Evolutionary conservation across 2,113 vertebrate genomes (phyloP).

Genomic region (Grantiella picta): DNA sequence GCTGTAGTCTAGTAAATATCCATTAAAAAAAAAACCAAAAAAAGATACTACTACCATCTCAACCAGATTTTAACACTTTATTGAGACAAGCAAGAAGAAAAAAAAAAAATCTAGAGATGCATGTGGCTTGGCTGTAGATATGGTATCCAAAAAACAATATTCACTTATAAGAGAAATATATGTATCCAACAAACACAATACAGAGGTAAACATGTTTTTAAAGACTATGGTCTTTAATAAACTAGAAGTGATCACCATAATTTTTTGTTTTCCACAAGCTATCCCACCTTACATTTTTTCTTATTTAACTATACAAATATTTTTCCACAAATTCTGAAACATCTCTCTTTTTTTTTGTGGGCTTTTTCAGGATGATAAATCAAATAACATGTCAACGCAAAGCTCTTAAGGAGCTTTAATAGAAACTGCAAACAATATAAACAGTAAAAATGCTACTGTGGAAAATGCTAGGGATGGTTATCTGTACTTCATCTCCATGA

Average conservation of each 20-base stretch:
- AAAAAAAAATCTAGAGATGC: background rate
- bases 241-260: background rate
- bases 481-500: background rate
- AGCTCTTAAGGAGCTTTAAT: background rate
- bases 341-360: background rate
- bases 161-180: background rate
- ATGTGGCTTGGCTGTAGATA: background rate
- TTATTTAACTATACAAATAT: background rate
- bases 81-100: background rate
- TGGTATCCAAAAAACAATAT: background rate
- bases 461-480: background rate
- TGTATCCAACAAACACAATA: background rate
- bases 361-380: background rate
- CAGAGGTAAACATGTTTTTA: background rate
- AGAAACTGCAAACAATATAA: background rate
- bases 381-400: background rate
- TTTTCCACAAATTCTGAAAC: background rate
- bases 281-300: background rate
- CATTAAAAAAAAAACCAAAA: background rate
- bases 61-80: background rate
- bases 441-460: background rate
- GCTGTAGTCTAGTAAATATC: background rate
- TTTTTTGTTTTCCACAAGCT: background rate
- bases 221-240: background rate
- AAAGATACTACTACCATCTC: background rate